Conservation (phyloP, 2,113 vertebrate genomes). For the Phoxinus phoxinus region DNA sequence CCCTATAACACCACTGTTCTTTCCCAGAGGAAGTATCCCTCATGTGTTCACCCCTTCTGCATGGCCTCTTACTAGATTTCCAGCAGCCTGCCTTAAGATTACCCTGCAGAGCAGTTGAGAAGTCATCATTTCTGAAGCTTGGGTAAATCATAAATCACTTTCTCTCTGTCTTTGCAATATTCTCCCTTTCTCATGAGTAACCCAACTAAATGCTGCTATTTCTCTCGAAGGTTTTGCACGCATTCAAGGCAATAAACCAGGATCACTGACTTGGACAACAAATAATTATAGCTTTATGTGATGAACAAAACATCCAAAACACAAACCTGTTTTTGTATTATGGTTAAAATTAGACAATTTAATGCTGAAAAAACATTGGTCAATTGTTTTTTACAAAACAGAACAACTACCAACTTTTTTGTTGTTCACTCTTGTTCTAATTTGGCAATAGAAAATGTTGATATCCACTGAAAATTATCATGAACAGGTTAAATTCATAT, state of each 20-base stretch:
- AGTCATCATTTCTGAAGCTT: conserved; percentile 34
- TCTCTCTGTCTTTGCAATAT: background rate
- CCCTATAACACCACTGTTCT: conserved; percentile 30
- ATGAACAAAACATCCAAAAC: background rate
- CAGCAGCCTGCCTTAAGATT: conserved; percentile 4
- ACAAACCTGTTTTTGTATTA: background rate
- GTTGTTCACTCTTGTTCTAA: background rate
- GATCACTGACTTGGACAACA: background rate
- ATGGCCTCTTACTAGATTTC: conserved; percentile 13
- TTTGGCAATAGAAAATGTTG: background rate
- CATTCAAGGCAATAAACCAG: background rate
- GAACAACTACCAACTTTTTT: background rate
- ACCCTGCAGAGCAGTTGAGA: conserved; percentile 29
- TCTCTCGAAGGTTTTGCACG: background rate
- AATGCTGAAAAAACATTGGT: background rate
- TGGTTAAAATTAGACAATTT: background rate
- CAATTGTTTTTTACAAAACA: background rate
- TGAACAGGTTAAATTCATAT: background rate
- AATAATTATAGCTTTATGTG: background rate
- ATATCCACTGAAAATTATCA: background rate
- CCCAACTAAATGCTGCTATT: background rate
- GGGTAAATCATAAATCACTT: conserved; percentile 21
- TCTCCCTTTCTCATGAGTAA: conserved; percentile 18
- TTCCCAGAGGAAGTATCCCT: conserved; percentile 50
- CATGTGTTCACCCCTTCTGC: conserved; percentile 35